Percentiles rank a stretch among this genome's conserved stretches.
These are phyloP conservation scores for Cephus spinipes DNA, from an alignment of 2,888 invertebrate species.

Conservation along the genomic window DNA sequence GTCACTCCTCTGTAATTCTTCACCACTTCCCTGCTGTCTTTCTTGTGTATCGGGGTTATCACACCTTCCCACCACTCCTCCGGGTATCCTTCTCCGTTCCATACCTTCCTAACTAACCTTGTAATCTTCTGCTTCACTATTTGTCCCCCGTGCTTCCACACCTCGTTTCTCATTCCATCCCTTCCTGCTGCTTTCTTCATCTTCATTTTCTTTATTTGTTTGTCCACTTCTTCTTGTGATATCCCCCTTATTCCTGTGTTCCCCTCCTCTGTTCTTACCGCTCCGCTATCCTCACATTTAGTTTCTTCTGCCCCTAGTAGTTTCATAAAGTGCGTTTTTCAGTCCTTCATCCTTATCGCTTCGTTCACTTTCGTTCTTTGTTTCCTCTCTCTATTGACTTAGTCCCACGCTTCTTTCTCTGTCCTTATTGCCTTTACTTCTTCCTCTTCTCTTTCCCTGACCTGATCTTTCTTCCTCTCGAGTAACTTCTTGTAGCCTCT, in stretches of 20 bases:
- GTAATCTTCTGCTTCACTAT: background rate
- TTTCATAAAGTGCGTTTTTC: no score
- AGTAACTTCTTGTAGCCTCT: background rate
- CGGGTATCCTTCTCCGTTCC: constrained; percentile 26
- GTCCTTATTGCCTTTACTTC: background rate
- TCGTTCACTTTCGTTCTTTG: background rate
- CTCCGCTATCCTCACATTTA: no score
- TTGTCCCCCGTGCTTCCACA: background rate
- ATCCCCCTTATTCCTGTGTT: no score
- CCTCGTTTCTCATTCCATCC: no score
- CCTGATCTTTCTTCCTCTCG: background rate
- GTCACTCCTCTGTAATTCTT: constrained; percentile 36
- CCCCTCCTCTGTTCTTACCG: no score
- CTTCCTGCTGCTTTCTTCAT: no score
- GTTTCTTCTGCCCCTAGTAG: no score
- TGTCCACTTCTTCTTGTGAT: no score
- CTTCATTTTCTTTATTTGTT: no score
- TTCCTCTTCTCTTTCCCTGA: background rate
- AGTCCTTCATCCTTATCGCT: background rate
- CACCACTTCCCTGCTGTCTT: constrained; percentile 20
- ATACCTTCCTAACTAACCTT: constrained; percentile 16
- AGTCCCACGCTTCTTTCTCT: background rate
- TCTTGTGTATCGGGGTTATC: constrained; percentile 30
- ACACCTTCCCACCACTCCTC: constrained; percentile 31
- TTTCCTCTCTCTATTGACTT: constrained; percentile 5